Evolutionary conservation across 2,797 vertebrate species (phyloP).

Genomic region (Hapalemur alaotrensis): DNA sequence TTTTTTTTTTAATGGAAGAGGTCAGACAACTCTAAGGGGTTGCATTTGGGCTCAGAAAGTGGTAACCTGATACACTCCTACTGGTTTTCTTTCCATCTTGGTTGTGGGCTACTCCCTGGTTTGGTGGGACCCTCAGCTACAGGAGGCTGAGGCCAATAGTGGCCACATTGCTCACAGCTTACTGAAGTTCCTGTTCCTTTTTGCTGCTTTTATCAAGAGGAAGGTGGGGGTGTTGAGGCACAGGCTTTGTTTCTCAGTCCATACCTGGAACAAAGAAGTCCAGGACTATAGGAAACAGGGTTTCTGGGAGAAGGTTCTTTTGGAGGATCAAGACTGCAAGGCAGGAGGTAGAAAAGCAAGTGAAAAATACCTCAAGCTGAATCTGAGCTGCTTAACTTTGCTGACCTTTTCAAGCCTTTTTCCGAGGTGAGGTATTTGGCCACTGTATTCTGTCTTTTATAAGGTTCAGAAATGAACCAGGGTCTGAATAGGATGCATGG

Average conservation of each 20-base stretch:
- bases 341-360: not conserved
- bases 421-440: conserved; percentile 40
- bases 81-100: conserved; percentile 8
- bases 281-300: not conserved
- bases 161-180: not conserved
- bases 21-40: not conserved
- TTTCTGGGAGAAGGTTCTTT: not conserved
- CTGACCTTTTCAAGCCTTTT: conserved; percentile 45
- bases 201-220: conserved; percentile 21
- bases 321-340: not conserved
- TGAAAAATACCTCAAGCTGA: not conserved
- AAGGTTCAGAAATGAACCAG: conserved; percentile 38
- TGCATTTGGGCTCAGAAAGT: not conserved
- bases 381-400: conserved; percentile 58
- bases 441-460: conserved; percentile 1
- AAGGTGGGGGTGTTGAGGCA: not conserved
- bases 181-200: conserved; percentile 31
- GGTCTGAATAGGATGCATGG: not conserved
- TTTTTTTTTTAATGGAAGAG: conserved; percentile 28
- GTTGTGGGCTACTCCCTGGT: not conserved
- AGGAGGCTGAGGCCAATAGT: not conserved
- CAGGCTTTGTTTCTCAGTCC: not conserved
- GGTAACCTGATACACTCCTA: not conserved
- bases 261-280: not conserved
- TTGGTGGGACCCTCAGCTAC: not conserved